These are phyloP conservation scores for Amblyjoppa fuscipennis DNA, from an alignment of 2,888 invertebrate genomes.

Conservation along the genomic window DNA sequence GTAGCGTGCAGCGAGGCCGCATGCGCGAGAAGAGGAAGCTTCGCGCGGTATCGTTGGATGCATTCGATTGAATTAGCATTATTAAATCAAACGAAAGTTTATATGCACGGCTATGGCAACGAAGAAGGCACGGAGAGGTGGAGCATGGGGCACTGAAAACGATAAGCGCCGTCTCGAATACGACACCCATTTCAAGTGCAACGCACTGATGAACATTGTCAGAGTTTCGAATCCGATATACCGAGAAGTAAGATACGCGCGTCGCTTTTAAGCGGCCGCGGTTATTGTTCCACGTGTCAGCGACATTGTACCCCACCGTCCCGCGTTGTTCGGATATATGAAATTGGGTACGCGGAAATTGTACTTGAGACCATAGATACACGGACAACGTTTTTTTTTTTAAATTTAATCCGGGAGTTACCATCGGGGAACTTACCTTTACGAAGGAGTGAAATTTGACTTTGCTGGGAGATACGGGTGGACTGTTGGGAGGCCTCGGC, in stretches of 20 bases:
- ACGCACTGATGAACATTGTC: conserved; percentile 40
- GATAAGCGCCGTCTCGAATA: conserved; percentile 55
- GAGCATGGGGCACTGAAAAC: conserved; percentile 1
- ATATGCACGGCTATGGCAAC: not conserved
- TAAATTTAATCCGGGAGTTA: not conserved
- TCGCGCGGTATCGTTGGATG: not conserved
- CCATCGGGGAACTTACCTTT: conserved; percentile 78
- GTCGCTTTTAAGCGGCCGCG: not conserved
- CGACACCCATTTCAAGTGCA: conserved; percentile 58
- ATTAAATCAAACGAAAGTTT: not conserved
- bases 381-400: not conserved
- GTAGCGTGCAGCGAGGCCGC: too few relatives aligned
- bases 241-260: conserved; percentile 12
- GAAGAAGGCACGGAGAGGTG: not conserved
- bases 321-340: not conserved
- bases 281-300: conserved; percentile 22
- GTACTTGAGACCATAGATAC: not conserved
- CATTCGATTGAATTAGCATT: not conserved
- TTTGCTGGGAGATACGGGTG: conserved; percentile 85
- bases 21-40: too few relatives aligned
- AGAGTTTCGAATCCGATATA: conserved; percentile 50
- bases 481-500: conserved; percentile 79
- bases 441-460: conserved; percentile 84
- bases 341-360: conserved; percentile 36
- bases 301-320: not conserved